phyloP scores from a whole-genome alignment of 2,888 invertebrate genomes.

The Lissonota sp. region DNA sequence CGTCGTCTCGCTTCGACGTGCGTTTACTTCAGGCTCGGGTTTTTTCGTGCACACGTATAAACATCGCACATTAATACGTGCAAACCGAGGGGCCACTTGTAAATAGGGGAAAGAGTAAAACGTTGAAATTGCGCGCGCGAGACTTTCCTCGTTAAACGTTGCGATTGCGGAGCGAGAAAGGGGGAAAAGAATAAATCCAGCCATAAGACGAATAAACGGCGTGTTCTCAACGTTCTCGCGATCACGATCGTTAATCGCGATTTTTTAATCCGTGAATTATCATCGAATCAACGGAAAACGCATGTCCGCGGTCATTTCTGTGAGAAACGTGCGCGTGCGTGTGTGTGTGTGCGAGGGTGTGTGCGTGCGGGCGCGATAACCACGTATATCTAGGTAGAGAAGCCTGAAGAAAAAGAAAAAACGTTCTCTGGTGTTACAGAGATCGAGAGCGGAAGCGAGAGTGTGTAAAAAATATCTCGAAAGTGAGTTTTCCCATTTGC shows the following conservation, averaged over 20 bases:
- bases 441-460: neutral
- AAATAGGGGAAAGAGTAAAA: no score
- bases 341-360: slow-evolving; percentile 11
- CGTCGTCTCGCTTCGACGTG: slow-evolving; percentile 78
- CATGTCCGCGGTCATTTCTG: no score
- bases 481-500: slow-evolving; percentile 18
- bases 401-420: slow-evolving; percentile 10
- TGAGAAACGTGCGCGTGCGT: neutral
- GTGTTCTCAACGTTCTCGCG: neutral
- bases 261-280: neutral
- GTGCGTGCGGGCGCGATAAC: slow-evolving; percentile 20
- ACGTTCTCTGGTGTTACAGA: no score
- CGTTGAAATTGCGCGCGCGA: no score
- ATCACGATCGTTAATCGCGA: neutral
- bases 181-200: no score
- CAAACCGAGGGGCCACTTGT: no score
- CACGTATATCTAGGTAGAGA: slow-evolving; percentile 9
- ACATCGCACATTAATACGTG: neutral
- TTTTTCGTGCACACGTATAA: slow-evolving; percentile 58
- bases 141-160: no score
- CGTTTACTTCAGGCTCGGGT: slow-evolving; percentile 70
- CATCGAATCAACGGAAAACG: neutral
- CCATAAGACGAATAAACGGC: no score
- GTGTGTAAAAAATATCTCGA: slow-evolving; percentile 3
- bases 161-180: no score